Evolutionary conservation across 1,140 invertebrate species (phyloP).

Genomic region (Paramacrobiotus metropolitanus): DNA sequence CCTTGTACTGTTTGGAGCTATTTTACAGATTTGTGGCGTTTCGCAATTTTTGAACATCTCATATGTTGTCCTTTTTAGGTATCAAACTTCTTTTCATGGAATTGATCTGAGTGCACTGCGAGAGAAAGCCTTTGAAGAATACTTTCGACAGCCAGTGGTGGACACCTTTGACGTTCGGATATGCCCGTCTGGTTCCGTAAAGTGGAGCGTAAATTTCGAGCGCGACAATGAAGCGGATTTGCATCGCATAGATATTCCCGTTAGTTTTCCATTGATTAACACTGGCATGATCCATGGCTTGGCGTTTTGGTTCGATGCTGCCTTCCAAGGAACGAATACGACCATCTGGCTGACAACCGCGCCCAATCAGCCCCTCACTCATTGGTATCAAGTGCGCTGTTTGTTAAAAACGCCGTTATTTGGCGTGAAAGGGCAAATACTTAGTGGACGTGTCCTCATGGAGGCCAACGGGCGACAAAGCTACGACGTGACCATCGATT

Average conservation of each 20-base stretch:
- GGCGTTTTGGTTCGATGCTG: conserved; percentile 99
- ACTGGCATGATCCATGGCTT: conserved; percentile 86
- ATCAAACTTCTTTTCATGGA: conserved; percentile 91
- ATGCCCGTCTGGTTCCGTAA: conserved; percentile 77
- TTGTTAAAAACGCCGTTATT: conserved; percentile 76
- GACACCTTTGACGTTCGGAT: conserved; percentile 97
- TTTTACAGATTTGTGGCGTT: no score
- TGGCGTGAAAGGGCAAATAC: conserved; percentile 71
- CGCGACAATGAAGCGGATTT: conserved; percentile 76
- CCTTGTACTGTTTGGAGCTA: no score
- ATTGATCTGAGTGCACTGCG: conserved; percentile 75
- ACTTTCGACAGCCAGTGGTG: conserved; percentile 93
- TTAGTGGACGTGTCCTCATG: conserved; percentile 64
- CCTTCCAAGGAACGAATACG: conserved; percentile 63
- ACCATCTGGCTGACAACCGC: conserved; percentile 91
- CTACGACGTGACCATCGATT: conserved; percentile 92
- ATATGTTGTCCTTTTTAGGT: conserved; percentile 30
- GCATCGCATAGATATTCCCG: conserved; percentile 79
- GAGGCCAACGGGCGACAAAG: conserved; percentile 80
- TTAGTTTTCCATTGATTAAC: conserved; percentile 73
- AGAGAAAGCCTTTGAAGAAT: conserved; percentile 80
- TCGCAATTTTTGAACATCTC: no score
- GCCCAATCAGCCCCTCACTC: conserved; percentile 90
- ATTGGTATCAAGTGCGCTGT: conserved; percentile 98
- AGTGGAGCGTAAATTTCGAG: conserved; percentile 86